Evolutionary conservation across 2,797 vertebrate genomes (phyloP), one percentile per base, ranked within the genome.

Genomic region (Dendrocincla fuliginosa): DNA sequence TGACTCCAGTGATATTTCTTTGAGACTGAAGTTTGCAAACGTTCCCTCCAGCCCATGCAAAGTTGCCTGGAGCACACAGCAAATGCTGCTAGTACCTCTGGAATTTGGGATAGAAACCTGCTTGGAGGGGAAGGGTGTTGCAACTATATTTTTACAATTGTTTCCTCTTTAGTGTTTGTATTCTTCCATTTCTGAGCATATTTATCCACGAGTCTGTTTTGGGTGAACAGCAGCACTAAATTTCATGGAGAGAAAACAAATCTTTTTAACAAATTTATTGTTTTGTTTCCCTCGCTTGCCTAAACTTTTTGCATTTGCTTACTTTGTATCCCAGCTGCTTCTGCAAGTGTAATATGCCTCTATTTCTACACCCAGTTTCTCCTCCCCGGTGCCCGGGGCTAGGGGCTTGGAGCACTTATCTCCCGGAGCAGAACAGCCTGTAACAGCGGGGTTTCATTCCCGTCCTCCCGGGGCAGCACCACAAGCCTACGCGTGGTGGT

Each of bases 371-470:
- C 10, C 17, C 23, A 13, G 30, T 17, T 81, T 86, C 75, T 82
- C 15, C 47, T 94, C 91, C 69, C 82, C 60, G 50, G 32, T 89
- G 73, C 59, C 47, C 69, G 84, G 82, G 68, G 50, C 67, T 47
- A 24, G n/a, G 65, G 82, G 32, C 75, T 91, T 32, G 57, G 16
- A 69, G 39, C 3, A 0, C 71, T 94, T 63, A 8, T 70, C 27
- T 91, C 28, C 78, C 42, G 1, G 7, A 46, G 82, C 61, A 91
- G 76, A 83, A 47, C 53, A 83, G 50, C 23, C 41, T 52, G 44
- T 37, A 37, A 47, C 53, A 60, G 63, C 0, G 0, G 35, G 10
- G 33, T 55, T 80, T 70, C 50, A 3, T 27, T 71, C 71, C 59
- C 0, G 0, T 49, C 49, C 53, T 93, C 35, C 39, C 3, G 1